phyloP scores from a whole-genome alignment of 2,888 invertebrate species.

The Macrophya alboannulata region DNA sequence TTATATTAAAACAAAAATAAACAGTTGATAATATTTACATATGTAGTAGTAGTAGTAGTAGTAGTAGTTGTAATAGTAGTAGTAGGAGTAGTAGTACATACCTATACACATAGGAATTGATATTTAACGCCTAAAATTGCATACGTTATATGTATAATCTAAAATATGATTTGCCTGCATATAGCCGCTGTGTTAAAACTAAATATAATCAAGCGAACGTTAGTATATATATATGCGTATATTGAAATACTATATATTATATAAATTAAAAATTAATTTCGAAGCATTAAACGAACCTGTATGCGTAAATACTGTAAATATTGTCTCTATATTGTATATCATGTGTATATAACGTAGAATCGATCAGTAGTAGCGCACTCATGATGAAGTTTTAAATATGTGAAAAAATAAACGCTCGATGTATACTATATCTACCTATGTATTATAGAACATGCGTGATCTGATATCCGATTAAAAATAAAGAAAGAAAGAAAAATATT shows the following conservation, averaged over 20 bases:
- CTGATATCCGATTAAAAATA: neutral
- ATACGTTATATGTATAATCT: conserved; percentile 11
- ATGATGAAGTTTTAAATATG: neutral
- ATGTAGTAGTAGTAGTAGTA: neutral
- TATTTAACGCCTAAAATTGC: conserved; percentile 20
- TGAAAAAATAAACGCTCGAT: neutral
- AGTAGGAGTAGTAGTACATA: neutral
- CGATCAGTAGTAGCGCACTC: neutral
- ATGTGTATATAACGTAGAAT: neutral
- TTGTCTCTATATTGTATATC: no score
- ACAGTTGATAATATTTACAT: conserved; percentile 31
- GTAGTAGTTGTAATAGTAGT: neutral
- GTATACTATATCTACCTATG: neutral
- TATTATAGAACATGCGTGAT: neutral
- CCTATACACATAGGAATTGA: conserved; percentile 18
- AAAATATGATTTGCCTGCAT: neutral
- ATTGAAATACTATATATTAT: neutral
- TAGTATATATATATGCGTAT: neutral
- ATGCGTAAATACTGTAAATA: no score
- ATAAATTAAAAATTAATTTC: neutral
- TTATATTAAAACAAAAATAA: conserved; percentile 34
- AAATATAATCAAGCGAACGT: neutral
- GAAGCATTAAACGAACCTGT: neutral
- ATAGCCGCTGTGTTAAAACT: neutral
- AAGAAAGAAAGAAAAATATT: no score